phyloP scores from a whole-genome alignment of 2,797 vertebrate species.

The Enteromius trimaculatus region DNA sequence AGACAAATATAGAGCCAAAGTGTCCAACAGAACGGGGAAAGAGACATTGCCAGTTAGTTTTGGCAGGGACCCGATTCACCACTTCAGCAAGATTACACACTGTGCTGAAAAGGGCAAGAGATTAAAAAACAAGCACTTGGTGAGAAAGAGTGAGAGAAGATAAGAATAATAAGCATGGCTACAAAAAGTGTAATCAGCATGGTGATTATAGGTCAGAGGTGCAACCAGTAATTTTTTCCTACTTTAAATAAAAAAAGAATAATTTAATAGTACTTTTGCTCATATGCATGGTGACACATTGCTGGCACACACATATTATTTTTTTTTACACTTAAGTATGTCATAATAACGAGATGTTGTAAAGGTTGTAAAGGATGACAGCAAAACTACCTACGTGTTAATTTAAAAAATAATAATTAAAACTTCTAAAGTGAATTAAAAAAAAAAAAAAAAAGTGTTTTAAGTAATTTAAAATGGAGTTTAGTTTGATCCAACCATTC shows the following conservation, averaged over 20 bases:
- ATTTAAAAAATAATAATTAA: no score
- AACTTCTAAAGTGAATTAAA: not conserved
- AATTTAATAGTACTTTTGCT: not conserved
- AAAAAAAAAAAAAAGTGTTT: no score
- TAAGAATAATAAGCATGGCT: slow-evolving; percentile 21
- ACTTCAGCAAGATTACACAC: slow-evolving; percentile 49
- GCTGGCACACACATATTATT: no score
- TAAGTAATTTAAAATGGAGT: not conserved
- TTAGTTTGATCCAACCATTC: not conserved
- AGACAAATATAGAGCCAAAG: slow-evolving; percentile 41
- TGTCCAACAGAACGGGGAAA: slow-evolving; percentile 23
- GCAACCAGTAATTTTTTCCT: slow-evolving; percentile 21
- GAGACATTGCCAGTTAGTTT: slow-evolving; percentile 26
- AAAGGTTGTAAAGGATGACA: not conserved
- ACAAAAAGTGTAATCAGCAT: slow-evolving; percentile 16
- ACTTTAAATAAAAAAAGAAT: not conserved
- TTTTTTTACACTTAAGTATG: not conserved
- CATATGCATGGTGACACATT: not conserved
- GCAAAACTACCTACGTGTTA: not conserved
- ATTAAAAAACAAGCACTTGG: slow-evolving; percentile 50
- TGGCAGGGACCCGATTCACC: slow-evolving; percentile 47
- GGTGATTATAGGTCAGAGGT: slow-evolving; percentile 20
- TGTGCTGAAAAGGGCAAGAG: slow-evolving; percentile 53
- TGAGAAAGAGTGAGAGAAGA: not conserved
- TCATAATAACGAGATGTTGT: no score